Evolutionary conservation across 2,113 vertebrate genomes (phyloP), one percentile per base, ranked within the genome.

Genomic region (Gnathonemus longibarbis): DNA sequence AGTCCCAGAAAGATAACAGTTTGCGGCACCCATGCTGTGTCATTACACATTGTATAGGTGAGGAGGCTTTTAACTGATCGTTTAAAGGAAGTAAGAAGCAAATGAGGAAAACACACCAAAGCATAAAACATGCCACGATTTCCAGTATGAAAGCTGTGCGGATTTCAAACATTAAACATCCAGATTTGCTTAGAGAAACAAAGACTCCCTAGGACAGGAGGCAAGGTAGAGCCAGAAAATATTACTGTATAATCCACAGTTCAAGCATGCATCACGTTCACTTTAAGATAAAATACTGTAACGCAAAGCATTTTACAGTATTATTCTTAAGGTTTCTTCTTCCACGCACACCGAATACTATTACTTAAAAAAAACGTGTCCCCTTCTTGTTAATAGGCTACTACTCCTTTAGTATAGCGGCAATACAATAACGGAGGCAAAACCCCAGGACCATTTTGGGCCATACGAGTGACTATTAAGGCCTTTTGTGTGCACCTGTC

Each of bases 121-220:
- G n/a, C 9, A 70, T 27, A 70, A 31, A 31, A 93, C 94, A 95
- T 95, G 96, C 95, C 94, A 95, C 94, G 93, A 93, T 94, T 95
- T 95, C 94, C 91, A 95, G 94, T 94, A 94, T 93, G 93, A 93
- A 94, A 94, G 93, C 94, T 93, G 93, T 91, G 93, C 91, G 92
- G 92, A 93, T 95, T 94, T 95, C 94, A 95, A 94, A 94, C 94
- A 95, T 95, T 93, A 95, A 95, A 95, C 94, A 93, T 92, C 95
- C 94, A 93, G 94, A 94, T 94, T 92, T 91, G 93, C 94, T 94
- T 93, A 92, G 93, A 93, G 93, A 93, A 93, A 94, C 95, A 94
- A 93, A 88, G 48, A 42, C 27, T 74, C 53, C 91, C 90, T 88
- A 86, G 89, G 91, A 92, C 42, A 90, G 84, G 42, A 62, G n/a